Evolutionary conservation across 2,888 invertebrate species (phyloP), one percentile per base, ranked within the genome.

Genomic region (Brenthis ino): DNA sequence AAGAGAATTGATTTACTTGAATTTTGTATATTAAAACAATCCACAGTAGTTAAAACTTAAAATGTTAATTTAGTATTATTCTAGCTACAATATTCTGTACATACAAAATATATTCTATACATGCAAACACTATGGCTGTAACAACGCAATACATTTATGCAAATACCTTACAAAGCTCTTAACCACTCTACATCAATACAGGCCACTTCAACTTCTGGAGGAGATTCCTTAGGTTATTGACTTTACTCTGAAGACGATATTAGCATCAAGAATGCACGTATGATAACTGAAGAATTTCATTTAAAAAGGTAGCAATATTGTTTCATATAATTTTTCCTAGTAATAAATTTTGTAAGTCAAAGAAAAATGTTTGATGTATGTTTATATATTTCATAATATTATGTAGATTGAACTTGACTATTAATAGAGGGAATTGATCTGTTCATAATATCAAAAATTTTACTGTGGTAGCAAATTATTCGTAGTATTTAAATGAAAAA

Each of bases 181-280:
- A 58, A 68, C 64, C 68, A 53, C 65, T 56, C 63, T 54, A 54
- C 63, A 37, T 63, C 63, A 54, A 61, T 51, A 67, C 61, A 51
- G 33, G 12, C 50, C 63, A 63, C 67, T 67, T 12, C 55, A 69
- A 56, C 64, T 60, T 50, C 60, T 69, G 13, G 55, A 50, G 48
- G 54, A 61, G 60, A 48, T 47, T 55, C 48, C 57, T 55, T 48
- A 5, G 56, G 43, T 55, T 57, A 65, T 65, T 57, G 65, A 60
- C 65, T 69, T 61, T 61, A 64, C 58, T 24, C 48, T 16, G 43
- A 69, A 60, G 43, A 69, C 56, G 37, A 37, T 60, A 67, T 67
- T 56, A 63, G 33, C 37, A 56, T 67, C 56, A 50, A 56, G 56
- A 16, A 56, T 57, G 37, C 55, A 56, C 20, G 37, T 51, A 57